These are phyloP conservation scores for Plebejus melissa DNA, from an alignment of 2,888 invertebrate species.

Conservation along the genomic window DNA sequence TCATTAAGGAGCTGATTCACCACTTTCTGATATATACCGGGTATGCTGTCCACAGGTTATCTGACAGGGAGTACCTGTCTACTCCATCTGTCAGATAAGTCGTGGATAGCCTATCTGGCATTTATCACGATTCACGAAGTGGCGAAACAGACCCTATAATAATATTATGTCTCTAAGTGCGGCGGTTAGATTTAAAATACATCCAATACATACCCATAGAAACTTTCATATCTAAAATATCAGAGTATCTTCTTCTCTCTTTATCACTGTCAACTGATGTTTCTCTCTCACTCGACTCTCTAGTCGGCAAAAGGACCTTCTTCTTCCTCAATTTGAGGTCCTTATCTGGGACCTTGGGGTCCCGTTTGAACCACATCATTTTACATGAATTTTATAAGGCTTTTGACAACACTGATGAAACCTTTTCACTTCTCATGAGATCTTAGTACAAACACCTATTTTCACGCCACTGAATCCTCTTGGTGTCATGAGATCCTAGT, in stretches of 20 bases:
- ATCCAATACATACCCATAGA: conserved; percentile 59
- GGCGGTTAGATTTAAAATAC: background rate
- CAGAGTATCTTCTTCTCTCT: conserved; percentile 67
- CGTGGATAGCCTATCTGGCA: no score
- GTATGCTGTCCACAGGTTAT: no score
- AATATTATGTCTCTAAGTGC: no score
- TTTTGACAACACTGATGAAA: conserved; percentile 16
- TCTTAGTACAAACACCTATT: conserved; percentile 18
- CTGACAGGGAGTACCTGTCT: no score
- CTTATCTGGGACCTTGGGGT: conserved; percentile 64
- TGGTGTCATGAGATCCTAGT: background rate
- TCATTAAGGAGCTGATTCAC: background rate
- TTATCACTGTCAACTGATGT: conserved; percentile 72
- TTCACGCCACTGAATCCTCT: background rate
- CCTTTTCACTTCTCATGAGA: conserved; percentile 5
- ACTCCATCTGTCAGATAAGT: no score
- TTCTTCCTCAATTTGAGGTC: conserved; percentile 64
- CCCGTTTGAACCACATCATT: conserved; percentile 76
- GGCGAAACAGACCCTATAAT: no score
- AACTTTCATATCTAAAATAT: conserved; percentile 68
- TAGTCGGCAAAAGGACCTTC: conserved; percentile 58
- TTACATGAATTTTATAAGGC: conserved; percentile 44
- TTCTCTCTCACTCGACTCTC: conserved; percentile 71
- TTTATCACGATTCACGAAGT: no score
- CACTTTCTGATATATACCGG: no score